A percentile compares a stretch with the other conserved stretches of the same genome.
Conservation (phyloP, 1,140 invertebrate genomes). For the Helicoverpa armigera region DNA sequence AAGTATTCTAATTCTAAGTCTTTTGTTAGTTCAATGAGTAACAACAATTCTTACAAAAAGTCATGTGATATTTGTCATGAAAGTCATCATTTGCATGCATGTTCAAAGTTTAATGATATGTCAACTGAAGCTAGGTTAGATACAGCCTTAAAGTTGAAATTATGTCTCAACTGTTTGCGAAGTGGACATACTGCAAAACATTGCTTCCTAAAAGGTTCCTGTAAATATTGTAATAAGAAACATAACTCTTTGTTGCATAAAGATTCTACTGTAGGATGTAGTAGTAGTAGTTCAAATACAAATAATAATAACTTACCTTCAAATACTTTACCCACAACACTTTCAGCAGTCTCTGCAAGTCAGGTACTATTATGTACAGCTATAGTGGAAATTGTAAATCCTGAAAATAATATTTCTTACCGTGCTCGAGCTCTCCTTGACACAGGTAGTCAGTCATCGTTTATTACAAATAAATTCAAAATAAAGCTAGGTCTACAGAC, state of each 20-base stretch:
- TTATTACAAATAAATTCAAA: too few species aligned
- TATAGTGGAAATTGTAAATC: too few species aligned
- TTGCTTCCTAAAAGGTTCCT: neutral
- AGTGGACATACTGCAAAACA: neutral
- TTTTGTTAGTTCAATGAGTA: conserved; percentile 26
- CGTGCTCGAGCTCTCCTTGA: too few species aligned
- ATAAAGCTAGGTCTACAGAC: too few species aligned
- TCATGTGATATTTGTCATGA: conserved; percentile 14
- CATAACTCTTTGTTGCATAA: conserved; percentile 44
- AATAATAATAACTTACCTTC: neutral
- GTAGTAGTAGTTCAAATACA: neutral
- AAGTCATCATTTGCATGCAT: conserved; percentile 19
- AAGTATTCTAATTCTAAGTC: conserved; percentile 13
- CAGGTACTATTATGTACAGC: too few species aligned
- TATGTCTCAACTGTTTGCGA: conserved; percentile 37
- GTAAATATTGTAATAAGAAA: conserved; percentile 37
- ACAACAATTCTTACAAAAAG: neutral
- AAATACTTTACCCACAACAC: neutral
- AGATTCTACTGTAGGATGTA: neutral
- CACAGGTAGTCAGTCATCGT: too few species aligned
- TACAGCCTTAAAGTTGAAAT: conserved; percentile 10
- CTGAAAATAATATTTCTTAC: too few species aligned
- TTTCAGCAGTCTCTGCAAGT: too few species aligned
- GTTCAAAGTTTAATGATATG: conserved; percentile 38
- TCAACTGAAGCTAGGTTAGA: neutral